Evolutionary conservation across 2,888 invertebrate genomes (phyloP), one percentile per base, ranked within the genome.

Genomic region (Toxonevra muliebris): DNA sequence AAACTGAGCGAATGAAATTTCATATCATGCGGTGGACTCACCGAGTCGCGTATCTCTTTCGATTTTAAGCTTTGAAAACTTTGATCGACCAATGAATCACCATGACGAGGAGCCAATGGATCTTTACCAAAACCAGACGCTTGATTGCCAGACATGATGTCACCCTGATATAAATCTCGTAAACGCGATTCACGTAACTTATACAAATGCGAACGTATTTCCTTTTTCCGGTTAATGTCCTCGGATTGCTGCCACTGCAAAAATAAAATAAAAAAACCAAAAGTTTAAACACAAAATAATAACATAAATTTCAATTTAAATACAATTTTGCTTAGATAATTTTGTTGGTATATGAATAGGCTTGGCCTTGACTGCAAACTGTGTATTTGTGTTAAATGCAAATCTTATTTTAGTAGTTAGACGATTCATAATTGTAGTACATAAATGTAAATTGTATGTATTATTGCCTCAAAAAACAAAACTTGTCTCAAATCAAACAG

Each of bases 231-330:
- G 65, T 92, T 92, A 84, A 92, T 93, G 86, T 95, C 94, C 80
- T 94, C 93, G 58, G 94, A 92, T 83, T 92, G 91, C 86, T 93
- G 91, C 93, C 93, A 94, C 93, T 93, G 87, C n/a, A 87, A 86
- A 17, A 15, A 11, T 12, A 10, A 57, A 20, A 41, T 52, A 20
- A 5, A 54, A 12, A 54, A 30, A 11, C 7, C 15, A 59, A 13
- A 50, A 30, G 30, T 50, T 40, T 52, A 50, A 15, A 61, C 13
- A n/a, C 11, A 57, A 30, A 54, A 30, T 9, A 19, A 17, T 5
- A 2, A 41, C 30, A 30, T 30, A 30, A 30, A 30, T 30, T 30
- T 30, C 2, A 30, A 30, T 30, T 30, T 30, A 30, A 30, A 30
- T 30, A 30, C 30, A 30, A 2, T 30, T 30, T 30, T 7, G 30